Evolutionary conservation across 2,113 vertebrate genomes (phyloP), one percentile per base, ranked within the genome.

Genomic region (Spilogale gracilis): DNA sequence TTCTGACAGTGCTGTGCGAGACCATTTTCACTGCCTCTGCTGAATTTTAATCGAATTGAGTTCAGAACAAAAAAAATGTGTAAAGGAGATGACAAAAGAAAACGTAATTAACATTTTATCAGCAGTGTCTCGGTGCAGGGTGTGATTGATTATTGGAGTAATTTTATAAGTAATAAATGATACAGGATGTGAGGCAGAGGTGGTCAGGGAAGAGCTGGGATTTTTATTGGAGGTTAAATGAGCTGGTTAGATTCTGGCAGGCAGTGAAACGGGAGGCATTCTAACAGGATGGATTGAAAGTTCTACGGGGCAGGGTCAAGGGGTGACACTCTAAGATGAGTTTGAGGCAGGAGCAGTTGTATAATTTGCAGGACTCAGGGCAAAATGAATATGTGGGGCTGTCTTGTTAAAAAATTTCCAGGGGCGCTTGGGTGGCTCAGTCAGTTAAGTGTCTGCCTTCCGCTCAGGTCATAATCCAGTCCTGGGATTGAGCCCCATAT

Each of bases 61-160:
- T 88, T 38, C 10, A 56, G 65, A 38, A 63, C 58, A 61, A 50
- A 87, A 82, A 71, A 78, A 30, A 69, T 91, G 38, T 73, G 58
- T n/a, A 91, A 79, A 86, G 27, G 60, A 96, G 85, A 96, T 3
- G 58, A 50, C 61, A 63, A 76, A 96, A 88, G 95, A 94, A 92
- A 95, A 91, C 0, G 0, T n/a, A 65, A 61, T 92, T 80, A 88
- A 79, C 4, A 56, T 95, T 97, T 97, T 73, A 93, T 93, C 81
- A 93, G 76, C 76, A 89, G 18, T 45, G 6, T 89, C 56, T 84
- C 78, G 25, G 27, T 65, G 54, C 1, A 50, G 45, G 1, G 0
- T 74, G 20, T 52, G 91, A 88, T 88, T 74, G 73, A 92, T 85
- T 61, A 56, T 32, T 5, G 12, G 60, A 92, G 54, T 81, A 32